Evolutionary conservation across 2,888 invertebrate species (phyloP).

Genomic region (Pediacus dermestoides): DNA sequence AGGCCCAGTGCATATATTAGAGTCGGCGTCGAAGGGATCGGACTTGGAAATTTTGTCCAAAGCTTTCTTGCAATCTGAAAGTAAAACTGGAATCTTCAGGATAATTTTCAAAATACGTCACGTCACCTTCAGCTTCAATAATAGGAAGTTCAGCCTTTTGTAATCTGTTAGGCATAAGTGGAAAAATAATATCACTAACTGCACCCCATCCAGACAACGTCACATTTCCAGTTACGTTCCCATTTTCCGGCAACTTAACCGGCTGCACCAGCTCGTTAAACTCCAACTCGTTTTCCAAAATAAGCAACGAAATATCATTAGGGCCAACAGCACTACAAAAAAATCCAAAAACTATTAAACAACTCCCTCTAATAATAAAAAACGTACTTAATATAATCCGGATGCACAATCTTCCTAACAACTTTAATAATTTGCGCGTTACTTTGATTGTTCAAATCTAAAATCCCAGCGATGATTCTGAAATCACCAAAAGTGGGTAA

Average conservation of each 20-base stretch:
- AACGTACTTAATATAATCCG: conserved; percentile 28
- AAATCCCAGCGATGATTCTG: conserved; percentile 35
- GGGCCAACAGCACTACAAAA: conserved; percentile 29
- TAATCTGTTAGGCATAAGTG: conserved; percentile 1
- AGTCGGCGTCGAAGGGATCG: conserved; percentile 2
- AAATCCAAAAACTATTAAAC: no score
- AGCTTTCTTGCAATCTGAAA: conserved; percentile 1
- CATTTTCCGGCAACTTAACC: conserved; percentile 42
- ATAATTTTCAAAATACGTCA: no score
- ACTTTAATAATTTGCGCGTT: conserved; percentile 24
- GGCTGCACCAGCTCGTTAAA: conserved; percentile 41
- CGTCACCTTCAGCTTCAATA: background rate
- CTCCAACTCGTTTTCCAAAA: conserved; percentile 40
- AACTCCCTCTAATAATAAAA: no score
- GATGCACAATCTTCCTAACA: conserved; percentile 27
- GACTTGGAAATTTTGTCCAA: background rate
- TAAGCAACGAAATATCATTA: conserved; percentile 54
- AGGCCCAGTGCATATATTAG: conserved; percentile 4
- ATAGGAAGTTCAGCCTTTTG: conserved; percentile 5
- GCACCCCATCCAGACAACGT: conserved; percentile 48
- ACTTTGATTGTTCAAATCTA: conserved; percentile 19
- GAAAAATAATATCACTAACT: conserved; percentile 3
- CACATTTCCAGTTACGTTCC: conserved; percentile 36
- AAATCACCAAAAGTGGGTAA: conserved; percentile 28
- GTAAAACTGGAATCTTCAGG: no score